A percentile compares a stretch with the other conserved stretches of the same genome.
phyloP scores from a whole-genome alignment of 2,888 invertebrate species.

The Ditula angustiorana region DNA sequence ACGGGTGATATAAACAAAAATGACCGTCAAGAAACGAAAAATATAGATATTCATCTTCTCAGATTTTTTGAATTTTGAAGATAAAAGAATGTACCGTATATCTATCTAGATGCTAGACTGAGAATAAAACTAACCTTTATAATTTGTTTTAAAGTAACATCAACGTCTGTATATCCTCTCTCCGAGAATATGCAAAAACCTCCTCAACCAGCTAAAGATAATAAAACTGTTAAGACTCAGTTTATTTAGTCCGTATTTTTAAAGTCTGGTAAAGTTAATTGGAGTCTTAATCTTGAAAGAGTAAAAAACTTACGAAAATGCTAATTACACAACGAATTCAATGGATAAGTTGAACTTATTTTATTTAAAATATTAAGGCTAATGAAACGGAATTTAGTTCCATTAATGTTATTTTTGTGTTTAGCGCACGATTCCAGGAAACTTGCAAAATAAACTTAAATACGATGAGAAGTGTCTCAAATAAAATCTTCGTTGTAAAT shows the following conservation, averaged over 20 bases:
- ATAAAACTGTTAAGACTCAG: too few relatives aligned
- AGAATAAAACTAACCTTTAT: too few relatives aligned
- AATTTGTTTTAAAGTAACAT: too few relatives aligned
- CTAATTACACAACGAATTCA: conserved; percentile 6
- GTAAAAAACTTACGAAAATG: neutral
- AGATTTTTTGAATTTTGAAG: too few relatives aligned
- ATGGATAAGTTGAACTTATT: neutral
- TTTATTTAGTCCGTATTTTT: neutral
- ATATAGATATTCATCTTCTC: too few relatives aligned
- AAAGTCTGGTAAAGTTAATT: neutral
- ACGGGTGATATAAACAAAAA: too few relatives aligned
- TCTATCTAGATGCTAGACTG: too few relatives aligned
- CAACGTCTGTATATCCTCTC: too few relatives aligned
- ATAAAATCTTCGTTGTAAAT: neutral
- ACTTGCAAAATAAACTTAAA: neutral
- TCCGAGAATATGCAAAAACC: too few relatives aligned
- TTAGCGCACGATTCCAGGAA: neutral
- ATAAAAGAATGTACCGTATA: too few relatives aligned
- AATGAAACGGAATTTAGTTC: neutral
- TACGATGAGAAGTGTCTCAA: neutral
- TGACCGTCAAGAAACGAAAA: too few relatives aligned
- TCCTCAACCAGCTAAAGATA: too few relatives aligned
- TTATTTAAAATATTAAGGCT: neutral
- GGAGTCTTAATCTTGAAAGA: neutral
- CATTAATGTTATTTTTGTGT: neutral